Evolutionary conservation across 2,888 invertebrate species (phyloP).

Genomic region (Lasius fuliginosus): DNA sequence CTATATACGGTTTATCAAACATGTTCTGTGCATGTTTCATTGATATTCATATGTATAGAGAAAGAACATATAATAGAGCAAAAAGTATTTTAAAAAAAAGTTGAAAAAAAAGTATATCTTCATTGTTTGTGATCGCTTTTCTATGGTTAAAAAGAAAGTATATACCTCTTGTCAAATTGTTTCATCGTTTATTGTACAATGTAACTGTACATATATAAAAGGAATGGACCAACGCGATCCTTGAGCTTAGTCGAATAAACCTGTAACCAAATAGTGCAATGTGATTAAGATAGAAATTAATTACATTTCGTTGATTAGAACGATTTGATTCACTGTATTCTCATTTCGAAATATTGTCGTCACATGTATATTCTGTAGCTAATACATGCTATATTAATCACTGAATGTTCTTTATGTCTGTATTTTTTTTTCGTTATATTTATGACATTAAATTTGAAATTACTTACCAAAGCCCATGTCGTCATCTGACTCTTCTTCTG

Average conservation of each 20-base stretch:
- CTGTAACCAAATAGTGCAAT: slow-evolving; percentile 87
- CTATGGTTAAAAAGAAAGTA: slow-evolving; percentile 23
- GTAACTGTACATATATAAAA: slow-evolving; percentile 82
- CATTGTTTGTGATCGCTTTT: slow-evolving; percentile 28
- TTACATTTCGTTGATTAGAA: not conserved
- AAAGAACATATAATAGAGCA: not conserved
- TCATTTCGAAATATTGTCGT: slow-evolving; percentile 77
- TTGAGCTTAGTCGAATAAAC: slow-evolving; percentile 91
- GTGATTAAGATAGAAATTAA: slow-evolving; percentile 38
- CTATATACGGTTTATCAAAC: not conserved
- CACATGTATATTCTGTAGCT: slow-evolving; percentile 87
- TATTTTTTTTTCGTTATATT: slow-evolving; percentile 24
- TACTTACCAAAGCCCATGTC: slow-evolving; percentile 97
- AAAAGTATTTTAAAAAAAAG: not conserved
- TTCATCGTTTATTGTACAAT: slow-evolving; percentile 82
- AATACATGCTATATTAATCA: slow-evolving; percentile 89
- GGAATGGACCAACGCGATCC: slow-evolving; percentile 75
- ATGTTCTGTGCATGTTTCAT: slow-evolving; percentile 8
- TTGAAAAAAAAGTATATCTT: not conserved
- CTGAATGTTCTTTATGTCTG: slow-evolving; percentile 77
- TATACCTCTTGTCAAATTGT: slow-evolving; percentile 65
- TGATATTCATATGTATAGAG: not conserved
- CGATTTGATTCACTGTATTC: slow-evolving; percentile 64
- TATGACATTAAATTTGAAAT: slow-evolving; percentile 50
- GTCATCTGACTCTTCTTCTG: slow-evolving; percentile 94